phyloP scores from a whole-genome alignment of 1,140 invertebrate species.

The Lethrus apterus region DNA sequence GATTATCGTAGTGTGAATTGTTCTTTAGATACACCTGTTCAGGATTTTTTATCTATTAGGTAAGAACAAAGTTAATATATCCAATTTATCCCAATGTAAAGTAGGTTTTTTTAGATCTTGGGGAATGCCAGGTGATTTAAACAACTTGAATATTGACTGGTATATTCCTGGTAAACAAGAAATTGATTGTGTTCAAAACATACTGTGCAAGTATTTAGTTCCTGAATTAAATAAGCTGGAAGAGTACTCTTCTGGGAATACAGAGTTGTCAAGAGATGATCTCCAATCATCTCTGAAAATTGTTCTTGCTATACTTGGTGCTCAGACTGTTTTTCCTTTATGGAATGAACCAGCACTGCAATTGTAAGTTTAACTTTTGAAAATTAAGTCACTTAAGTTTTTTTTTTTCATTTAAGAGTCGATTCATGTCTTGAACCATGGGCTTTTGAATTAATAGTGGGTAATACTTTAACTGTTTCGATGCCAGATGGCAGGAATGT shows the following conservation, averaged over 20 bases:
- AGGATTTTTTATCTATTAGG: slow-evolving; percentile 67
- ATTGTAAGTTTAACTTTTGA: slow-evolving; percentile 43
- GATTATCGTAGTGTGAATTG: slow-evolving; percentile 56
- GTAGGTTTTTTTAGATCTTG: slow-evolving; percentile 55
- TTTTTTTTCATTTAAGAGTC: no score
- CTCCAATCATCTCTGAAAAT: slow-evolving; percentile 41
- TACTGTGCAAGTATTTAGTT: slow-evolving; percentile 59
- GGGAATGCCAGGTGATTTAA: slow-evolving; percentile 62
- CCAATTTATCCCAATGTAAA: neutral
- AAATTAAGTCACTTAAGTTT: slow-evolving; percentile 8
- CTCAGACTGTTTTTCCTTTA: slow-evolving; percentile 50
- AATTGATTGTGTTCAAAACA: slow-evolving; percentile 52
- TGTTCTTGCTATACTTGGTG: slow-evolving; percentile 47
- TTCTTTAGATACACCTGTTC: slow-evolving; percentile 55
- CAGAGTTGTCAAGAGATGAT: slow-evolving; percentile 39
- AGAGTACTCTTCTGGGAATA: slow-evolving; percentile 41
- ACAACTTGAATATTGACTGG: slow-evolving; percentile 66
- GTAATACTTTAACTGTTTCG: slow-evolving; percentile 40
- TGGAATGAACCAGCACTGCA: slow-evolving; percentile 51
- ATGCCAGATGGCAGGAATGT: slow-evolving; percentile 60
- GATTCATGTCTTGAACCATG: slow-evolving; percentile 35
- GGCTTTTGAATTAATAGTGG: slow-evolving; percentile 41
- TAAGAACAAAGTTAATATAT: slow-evolving; percentile 32
- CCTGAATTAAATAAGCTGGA: slow-evolving; percentile 48
- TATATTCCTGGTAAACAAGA: slow-evolving; percentile 67